A percentile compares a stretch with the other conserved stretches of the same genome.
These are phyloP conservation scores for Pectinophora gossypiella DNA, from an alignment of 1,140 invertebrate species.

Conservation along the genomic window DNA sequence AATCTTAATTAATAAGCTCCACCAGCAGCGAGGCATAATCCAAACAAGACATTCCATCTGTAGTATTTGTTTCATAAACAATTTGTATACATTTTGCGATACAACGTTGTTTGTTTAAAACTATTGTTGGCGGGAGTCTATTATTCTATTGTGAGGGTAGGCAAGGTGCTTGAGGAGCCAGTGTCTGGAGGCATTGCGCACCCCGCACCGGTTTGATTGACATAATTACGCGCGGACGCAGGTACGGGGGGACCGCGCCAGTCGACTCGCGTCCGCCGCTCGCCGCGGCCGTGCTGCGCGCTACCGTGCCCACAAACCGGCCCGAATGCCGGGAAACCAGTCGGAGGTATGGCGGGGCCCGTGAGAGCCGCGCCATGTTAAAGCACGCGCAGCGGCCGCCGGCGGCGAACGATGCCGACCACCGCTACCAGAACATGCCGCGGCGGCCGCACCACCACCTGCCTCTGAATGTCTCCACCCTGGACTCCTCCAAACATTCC, in stretches of 20 bases:
- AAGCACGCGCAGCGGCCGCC: conserved; percentile 71
- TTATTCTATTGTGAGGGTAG: conserved; percentile 38
- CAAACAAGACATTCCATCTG: too few species aligned
- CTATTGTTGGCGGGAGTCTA: not conserved
- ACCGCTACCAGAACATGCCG: conserved; percentile 72
- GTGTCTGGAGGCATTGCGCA: conserved; percentile 16
- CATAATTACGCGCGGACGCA: conserved; percentile 32
- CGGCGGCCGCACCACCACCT: conserved; percentile 75
- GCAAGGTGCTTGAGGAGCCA: not conserved
- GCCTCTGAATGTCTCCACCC: conserved; percentile 82
- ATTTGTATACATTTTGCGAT: not conserved
- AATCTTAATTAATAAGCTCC: too few species aligned
- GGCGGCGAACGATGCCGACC: conserved; percentile 67
- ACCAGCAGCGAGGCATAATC: too few species aligned
- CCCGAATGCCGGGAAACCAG: conserved; percentile 53
- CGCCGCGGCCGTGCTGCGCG: conserved; percentile 35
- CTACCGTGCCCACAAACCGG: conserved; percentile 25
- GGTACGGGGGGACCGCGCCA: conserved; percentile 14
- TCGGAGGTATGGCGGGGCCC: conserved; percentile 56
- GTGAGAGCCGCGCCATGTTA: conserved; percentile 66
- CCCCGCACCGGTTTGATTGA: conserved; percentile 52
- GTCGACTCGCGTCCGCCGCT: conserved; percentile 47
- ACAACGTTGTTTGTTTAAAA: not conserved
- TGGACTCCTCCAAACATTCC: conserved; percentile 83
- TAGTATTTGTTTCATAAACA: too few species aligned